phyloP scores from a whole-genome alignment of 2,113 vertebrate species.

The Apodemus speciosus region DNA sequence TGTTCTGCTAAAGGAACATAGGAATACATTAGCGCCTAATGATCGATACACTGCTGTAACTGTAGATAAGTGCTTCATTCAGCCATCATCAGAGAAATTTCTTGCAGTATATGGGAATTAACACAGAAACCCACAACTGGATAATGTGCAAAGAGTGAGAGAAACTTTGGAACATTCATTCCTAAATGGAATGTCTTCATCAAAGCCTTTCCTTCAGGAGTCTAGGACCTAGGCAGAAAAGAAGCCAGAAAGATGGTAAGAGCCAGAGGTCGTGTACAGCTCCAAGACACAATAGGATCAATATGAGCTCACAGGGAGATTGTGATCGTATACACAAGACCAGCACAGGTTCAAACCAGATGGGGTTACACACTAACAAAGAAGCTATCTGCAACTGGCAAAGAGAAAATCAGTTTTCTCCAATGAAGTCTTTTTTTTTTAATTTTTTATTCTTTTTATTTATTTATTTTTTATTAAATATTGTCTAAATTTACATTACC shows the following conservation, averaged over 20 bases:
- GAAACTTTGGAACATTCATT: neutral
- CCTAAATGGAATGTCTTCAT: neutral
- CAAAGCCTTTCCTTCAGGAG: neutral
- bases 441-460: too few species aligned
- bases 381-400: neutral
- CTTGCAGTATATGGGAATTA: neutral
- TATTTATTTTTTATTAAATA: too few species aligned
- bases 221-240: neutral
- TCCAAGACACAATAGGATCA: neutral
- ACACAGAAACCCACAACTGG: neutral
- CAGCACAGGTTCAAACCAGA: neutral
- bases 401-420: neutral
- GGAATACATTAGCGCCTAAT: neutral
- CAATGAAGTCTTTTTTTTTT: neutral
- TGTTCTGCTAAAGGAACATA: neutral
- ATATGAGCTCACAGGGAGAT: neutral
- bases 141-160: neutral
- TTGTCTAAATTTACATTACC: too few species aligned
- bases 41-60: neutral
- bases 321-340: neutral
- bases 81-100: neutral
- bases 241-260: neutral
- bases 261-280: neutral
- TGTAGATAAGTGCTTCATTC: neutral
- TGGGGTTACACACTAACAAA: neutral